Conservation (phyloP, 1,140 invertebrate genomes). For the Trichonephila clavata region DNA sequence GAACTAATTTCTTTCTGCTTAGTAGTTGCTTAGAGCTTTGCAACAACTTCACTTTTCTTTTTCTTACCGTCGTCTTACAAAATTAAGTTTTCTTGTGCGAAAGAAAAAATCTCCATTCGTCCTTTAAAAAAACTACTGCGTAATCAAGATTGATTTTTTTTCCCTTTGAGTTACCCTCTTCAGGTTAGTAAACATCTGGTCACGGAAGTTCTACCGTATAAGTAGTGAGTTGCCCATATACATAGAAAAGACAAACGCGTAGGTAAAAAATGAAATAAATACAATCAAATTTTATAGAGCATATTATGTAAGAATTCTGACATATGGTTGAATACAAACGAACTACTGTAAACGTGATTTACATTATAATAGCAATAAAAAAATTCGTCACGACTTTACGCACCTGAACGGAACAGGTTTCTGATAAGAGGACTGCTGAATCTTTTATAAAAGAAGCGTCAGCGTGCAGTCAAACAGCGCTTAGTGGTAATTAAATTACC, state of each 20-base stretch:
- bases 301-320: background rate
- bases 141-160: background rate
- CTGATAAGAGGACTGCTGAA: constrained; percentile 22
- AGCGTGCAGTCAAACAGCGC: background rate
- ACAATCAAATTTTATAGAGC: constrained; percentile 12
- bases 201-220: constrained; percentile 5
- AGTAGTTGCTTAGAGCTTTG: too few species aligned
- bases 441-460: constrained; percentile 7
- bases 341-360: constrained; percentile 10
- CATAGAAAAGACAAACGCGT: background rate
- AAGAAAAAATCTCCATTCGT: background rate
- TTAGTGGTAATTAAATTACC: constrained; percentile 53
- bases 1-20: too few species aligned
- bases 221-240: background rate
- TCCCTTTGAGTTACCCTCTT: background rate
- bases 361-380: constrained; percentile 30
- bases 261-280: background rate
- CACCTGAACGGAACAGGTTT: constrained; percentile 47
- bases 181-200: constrained; percentile 12
- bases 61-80: too few species aligned
- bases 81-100: too few species aligned
- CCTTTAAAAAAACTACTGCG: background rate
- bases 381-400: background rate
- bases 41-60: too few species aligned
- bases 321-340: constrained; percentile 29